Evolutionary conservation across 1,140 invertebrate genomes (phyloP).

Genomic region (Arion vulgaris): DNA sequence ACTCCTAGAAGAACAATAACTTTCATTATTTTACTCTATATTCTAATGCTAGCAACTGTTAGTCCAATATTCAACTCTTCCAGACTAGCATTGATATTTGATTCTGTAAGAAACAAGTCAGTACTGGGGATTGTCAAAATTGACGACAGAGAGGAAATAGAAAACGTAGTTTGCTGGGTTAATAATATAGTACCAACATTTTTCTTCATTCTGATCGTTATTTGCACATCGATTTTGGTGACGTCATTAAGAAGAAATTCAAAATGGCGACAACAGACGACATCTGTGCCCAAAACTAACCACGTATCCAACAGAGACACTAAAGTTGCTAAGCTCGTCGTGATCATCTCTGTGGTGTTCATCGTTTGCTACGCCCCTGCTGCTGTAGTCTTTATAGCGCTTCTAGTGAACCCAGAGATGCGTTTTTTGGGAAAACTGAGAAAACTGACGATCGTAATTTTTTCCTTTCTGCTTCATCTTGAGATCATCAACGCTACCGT

Average conservation of each 20-base stretch:
- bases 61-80: background rate
- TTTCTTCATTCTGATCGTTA: background rate
- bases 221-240: background rate
- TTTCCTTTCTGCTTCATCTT: background rate
- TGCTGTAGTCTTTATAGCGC: background rate
- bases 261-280: too few relatives aligned
- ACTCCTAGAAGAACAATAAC: background rate
- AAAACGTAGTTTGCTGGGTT: background rate
- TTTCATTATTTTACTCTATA: background rate
- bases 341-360: too few relatives aligned
- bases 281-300: background rate
- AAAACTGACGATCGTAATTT: background rate
- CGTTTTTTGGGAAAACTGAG: background rate
- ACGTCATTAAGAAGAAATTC: too few relatives aligned
- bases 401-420: background rate
- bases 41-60: background rate
- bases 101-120: too few relatives aligned
- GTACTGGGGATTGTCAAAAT: too few relatives aligned
- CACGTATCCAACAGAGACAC: background rate
- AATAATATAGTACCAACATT: background rate
- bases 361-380: too few relatives aligned
- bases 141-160: too few relatives aligned
- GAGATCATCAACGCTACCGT: background rate
- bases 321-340: too few relatives aligned
- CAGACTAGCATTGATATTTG: background rate